A percentile compares a stretch with the other conserved stretches of the same genome.
phyloP scores from a whole-genome alignment of 2,113 vertebrate genomes.

The Pontoporia blainvillei region DNA sequence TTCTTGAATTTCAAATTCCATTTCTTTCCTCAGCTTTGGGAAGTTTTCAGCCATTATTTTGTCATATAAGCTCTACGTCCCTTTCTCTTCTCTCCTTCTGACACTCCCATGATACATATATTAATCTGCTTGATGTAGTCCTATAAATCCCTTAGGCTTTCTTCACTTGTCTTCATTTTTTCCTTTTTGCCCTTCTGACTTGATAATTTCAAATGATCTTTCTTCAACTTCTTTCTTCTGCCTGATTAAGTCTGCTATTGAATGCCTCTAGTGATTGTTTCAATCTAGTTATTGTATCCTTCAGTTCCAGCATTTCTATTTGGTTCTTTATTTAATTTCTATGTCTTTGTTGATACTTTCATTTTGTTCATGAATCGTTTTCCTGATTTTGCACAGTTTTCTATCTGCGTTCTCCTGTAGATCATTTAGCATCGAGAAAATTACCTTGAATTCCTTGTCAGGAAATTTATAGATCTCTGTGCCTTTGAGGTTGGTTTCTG shows the following conservation, averaged over 20 bases:
- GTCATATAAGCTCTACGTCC: background rate
- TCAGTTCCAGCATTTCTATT: background rate
- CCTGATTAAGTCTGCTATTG: background rate
- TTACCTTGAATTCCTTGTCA: background rate
- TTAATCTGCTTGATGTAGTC: background rate
- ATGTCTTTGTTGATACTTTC: background rate
- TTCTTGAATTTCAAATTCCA: background rate
- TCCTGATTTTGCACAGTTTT: background rate
- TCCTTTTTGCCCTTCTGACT: background rate
- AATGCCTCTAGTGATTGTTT: background rate
- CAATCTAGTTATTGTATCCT: background rate
- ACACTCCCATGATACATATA: background rate
- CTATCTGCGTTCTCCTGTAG: background rate
- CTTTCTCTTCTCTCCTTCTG: background rate
- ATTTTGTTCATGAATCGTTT: background rate
- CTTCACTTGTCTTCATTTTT: background rate
- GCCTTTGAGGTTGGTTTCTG: background rate
- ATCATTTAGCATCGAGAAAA: background rate
- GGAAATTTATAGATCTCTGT: background rate
- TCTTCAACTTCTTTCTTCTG: background rate
- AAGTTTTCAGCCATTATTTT: background rate
- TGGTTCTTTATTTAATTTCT: background rate
- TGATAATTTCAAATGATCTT: background rate
- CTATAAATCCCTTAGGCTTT: background rate
- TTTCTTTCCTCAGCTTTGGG: background rate